These are phyloP conservation scores for Maniola hyperantus DNA, from an alignment of 2,888 invertebrate species.

Conservation along the genomic window DNA sequence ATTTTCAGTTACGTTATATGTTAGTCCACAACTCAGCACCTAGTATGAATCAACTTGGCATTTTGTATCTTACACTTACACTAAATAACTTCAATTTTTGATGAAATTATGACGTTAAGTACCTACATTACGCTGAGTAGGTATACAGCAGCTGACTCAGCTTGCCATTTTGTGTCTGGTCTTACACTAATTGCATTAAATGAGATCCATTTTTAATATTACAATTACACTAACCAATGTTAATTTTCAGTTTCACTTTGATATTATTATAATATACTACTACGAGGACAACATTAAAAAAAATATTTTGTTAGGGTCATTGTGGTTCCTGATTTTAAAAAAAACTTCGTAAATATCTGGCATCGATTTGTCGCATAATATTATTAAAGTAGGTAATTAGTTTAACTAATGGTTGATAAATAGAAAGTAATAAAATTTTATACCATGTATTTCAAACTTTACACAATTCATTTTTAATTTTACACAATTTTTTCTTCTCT, in stretches of 20 bases:
- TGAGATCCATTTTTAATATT: no score
- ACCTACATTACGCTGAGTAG: background rate
- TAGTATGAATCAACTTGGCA: background rate
- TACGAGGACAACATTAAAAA: no score
- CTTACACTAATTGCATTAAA: background rate
- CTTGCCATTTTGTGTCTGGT: background rate
- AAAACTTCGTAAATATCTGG: no score
- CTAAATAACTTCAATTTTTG: background rate
- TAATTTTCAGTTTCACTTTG: no score
- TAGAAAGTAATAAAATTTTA: background rate
- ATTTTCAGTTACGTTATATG: slow-evolving; percentile 8
- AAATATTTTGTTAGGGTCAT: no score
- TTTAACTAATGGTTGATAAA: no score
- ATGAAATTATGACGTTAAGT: background rate
- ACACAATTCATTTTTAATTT: background rate
- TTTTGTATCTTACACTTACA: slow-evolving; percentile 4
- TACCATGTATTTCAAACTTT: background rate
- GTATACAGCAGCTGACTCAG: background rate
- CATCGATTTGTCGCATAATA: no score
- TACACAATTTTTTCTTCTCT: background rate
- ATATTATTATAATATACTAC: no score
- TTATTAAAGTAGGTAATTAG: no score
- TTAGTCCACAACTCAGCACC: background rate
- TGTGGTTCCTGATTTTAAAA: no score
- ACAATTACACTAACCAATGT: no score